Evolutionary conservation across 1,140 invertebrate genomes (phyloP), one percentile per base, ranked within the genome.

Genomic region (Lordiphosa stackelbergi): DNA sequence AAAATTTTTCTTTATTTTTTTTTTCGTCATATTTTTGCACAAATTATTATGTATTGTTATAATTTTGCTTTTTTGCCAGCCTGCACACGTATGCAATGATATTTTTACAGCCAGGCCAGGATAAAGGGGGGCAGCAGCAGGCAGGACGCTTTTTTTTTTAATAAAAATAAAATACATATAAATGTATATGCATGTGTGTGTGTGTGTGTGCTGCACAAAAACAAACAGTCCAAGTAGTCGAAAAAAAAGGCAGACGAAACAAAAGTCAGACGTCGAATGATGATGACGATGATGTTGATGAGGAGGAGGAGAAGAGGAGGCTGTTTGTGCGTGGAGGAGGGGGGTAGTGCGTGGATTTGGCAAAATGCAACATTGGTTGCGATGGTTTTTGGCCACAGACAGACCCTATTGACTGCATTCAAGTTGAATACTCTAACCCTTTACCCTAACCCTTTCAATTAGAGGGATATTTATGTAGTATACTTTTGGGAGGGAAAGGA

Each of bases 31-130:
- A 19, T 78, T 78, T 77, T 66, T 70, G 47, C 75, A 75, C 75
- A 74, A 79, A 81, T 81, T 79, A 79, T 79, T 79, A 68, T 71
- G 74, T 81, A 79, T 79, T 79, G 75, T 79, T 81, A 81, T 79
- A 70, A 74, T 73, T 73, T 43, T 63, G 36, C 31, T 52, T 48
- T 37, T 52, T 13, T 60, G 51, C 38, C 28, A 51, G 35, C 42
- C 49, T 47, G 52, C 19, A 19, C 38, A 53, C 54, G 68, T 66
- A 64, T 65, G 61, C 73, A 78, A 72, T 66, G 52, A 78, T 59
- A 60, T 69, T 66, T 66, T 28, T 28, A 28, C 24, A 4, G 28
- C 6, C 31, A 5, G 12, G 34, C 28, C 2, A 19, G 19, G 19
- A 19, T 19, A 19, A 19, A 19, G 19, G 19, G 3, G 19, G 3